These are phyloP conservation scores for Corythaixoides concolor DNA, from an alignment of 2,113 vertebrate species.

Conservation along the genomic window DNA sequence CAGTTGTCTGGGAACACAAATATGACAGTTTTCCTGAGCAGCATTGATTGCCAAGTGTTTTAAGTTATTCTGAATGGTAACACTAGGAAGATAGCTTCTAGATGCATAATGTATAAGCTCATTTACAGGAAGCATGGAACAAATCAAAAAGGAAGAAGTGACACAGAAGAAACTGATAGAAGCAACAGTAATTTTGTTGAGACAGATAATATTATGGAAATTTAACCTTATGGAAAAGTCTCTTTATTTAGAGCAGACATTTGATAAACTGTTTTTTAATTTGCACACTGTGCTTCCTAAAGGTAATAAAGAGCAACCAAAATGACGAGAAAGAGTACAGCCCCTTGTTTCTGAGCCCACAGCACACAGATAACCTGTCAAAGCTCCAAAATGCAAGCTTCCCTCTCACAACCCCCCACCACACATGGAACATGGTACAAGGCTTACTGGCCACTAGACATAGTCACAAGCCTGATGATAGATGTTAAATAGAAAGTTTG, in stretches of 20 bases:
- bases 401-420: background rate
- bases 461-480: background rate
- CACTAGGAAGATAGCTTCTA: constrained; percentile 9
- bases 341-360: background rate
- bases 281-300: background rate
- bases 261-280: background rate
- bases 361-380: background rate
- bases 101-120: background rate
- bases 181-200: background rate
- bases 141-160: background rate
- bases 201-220: background rate
- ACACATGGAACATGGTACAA: accelerated
- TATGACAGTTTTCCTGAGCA: background rate
- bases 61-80: constrained; percentile 21
- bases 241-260: background rate
- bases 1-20: background rate
- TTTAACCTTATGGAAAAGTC: background rate
- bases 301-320: background rate
- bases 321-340: background rate
- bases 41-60: background rate
- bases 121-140: constrained; percentile 1
- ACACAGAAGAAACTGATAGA: background rate
- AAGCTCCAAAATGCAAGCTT: background rate
- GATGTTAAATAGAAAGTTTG: background rate
- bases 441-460: background rate